Evolutionary conservation across 1,140 invertebrate species (phyloP).

Genomic region (Brachystomella parvula): DNA sequence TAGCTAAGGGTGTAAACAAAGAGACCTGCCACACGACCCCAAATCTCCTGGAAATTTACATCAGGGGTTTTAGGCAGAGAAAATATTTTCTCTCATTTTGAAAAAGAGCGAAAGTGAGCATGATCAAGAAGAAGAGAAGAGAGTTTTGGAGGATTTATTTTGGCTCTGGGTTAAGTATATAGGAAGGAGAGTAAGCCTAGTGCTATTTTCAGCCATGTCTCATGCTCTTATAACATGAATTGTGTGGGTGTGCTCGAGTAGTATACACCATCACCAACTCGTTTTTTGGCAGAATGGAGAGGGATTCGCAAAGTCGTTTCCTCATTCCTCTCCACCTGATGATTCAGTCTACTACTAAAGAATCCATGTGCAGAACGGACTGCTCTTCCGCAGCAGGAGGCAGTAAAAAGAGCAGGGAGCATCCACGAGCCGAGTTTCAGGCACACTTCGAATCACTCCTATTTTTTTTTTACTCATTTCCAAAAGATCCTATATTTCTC

Average conservation of each 20-base stretch:
- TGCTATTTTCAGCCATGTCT: slow-evolving; percentile 38
- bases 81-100: neutral
- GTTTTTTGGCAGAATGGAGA: neutral
- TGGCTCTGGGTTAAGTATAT: neutral
- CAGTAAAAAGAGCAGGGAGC: neutral
- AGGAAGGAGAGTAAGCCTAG: neutral
- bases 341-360: slow-evolving; percentile 26
- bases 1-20: neutral
- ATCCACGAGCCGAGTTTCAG: neutral
- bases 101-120: neutral
- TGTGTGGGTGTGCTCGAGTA: slow-evolving; percentile 25
- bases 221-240: slow-evolving; percentile 30
- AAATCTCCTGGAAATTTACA: neutral
- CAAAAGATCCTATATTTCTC: neutral
- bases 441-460: neutral
- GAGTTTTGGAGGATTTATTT: neutral
- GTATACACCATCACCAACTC: neutral
- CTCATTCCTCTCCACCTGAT: slow-evolving; percentile 24
- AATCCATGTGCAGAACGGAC: no score
- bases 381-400: neutral
- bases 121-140: neutral
- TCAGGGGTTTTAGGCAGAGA: neutral
- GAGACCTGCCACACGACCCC: neutral
- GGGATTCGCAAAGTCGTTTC: neutral
- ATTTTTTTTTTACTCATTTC: neutral